Base-by-base conservation (phyloP, 2,113 vertebrate genomes). In the Narcine bancroftii region DNA sequence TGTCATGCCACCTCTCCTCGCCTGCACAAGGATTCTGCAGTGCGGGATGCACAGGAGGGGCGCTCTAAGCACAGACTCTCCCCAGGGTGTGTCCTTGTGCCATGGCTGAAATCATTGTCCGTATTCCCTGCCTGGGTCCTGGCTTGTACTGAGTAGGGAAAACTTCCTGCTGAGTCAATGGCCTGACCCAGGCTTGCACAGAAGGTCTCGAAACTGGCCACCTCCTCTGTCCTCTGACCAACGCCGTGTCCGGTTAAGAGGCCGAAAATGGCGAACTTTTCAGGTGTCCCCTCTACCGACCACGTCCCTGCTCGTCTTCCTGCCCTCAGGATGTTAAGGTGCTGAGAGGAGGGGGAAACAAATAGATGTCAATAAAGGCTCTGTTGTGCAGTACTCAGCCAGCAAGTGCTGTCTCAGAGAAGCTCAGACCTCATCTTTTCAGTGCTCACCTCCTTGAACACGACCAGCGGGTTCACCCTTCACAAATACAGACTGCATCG, bases 331-430 rank as follows among this genome's bases (percentile, higher is more conserved):
- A 47, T 60, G 21, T 69, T 36, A 2, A 69, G 89, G 11, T 69
- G 36, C 89, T 91, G 89, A 69, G 89, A n/a, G 53, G 36, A 17
- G n/a, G 26, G 11, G 60, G 47, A 24, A 91, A 69, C 3, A 69
- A 65, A 47, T 45, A 33, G 89, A 39, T 24, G 39, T 91, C 89
- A 91, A 71, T 91, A 91, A 91, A 69, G 63, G 39, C 89, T 63
- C 60, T 29, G 65, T 91, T 91, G 39, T 91, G 10, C 39, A 71
- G n/a, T 36, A 87, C 81, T 36, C 33, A 60, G 81, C 81, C 60
- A 36, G 56, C 53, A 56, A 60, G 56, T n/a, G 39, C 11, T 47
- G 42, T 15, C 39, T 47, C 2, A 13, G n/a, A 47, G 63, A 0
- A 10, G 2, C 45, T 69, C 24, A 3, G 1, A 69, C 4, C 42